Evolutionary conservation across 92 coral and sea anemone genomes (phyloP).

Genomic region (Parazoanthus swiftii): DNA sequence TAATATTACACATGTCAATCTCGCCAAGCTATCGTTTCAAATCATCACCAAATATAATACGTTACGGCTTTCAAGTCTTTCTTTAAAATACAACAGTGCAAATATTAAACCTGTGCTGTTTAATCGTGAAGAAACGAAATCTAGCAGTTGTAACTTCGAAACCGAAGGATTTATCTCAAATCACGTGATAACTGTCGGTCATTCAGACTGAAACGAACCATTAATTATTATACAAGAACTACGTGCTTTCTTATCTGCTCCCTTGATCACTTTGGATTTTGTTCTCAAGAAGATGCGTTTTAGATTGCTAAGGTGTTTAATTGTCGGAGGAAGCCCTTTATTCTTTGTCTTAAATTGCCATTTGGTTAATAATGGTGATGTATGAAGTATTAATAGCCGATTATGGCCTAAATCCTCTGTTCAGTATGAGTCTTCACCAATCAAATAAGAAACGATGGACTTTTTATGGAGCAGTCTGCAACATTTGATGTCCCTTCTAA

Average conservation of each 20-base stretch:
- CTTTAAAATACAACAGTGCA: background rate
- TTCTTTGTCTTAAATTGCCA: background rate
- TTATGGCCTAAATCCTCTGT: constrained; percentile 17
- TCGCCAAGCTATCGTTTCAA: constrained; percentile 9
- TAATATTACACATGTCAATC: constrained; percentile 12
- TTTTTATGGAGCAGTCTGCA: constrained; percentile 20
- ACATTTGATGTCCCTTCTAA: constrained; percentile 6
- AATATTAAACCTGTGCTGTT: background rate
- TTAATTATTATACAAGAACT: background rate
- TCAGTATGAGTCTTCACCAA: constrained; percentile 5
- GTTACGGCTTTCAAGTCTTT: background rate
- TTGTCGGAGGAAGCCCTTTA: background rate
- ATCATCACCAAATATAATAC: background rate
- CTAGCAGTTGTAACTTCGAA: background rate
- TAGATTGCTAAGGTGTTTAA: background rate
- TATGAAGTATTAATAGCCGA: constrained; percentile 20
- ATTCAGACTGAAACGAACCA: background rate
- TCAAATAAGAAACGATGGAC: background rate
- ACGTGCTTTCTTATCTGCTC: constrained; percentile 4
- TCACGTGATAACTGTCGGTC: background rate
- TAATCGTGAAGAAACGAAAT: background rate
- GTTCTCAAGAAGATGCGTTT: constrained; percentile 2
- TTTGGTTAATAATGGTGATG: background rate
- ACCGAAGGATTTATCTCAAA: background rate
- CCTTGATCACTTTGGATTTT: constrained; percentile 8